phyloP scores from a whole-genome alignment of 2,113 vertebrate species.

The Burhinus bistriatus region DNA sequence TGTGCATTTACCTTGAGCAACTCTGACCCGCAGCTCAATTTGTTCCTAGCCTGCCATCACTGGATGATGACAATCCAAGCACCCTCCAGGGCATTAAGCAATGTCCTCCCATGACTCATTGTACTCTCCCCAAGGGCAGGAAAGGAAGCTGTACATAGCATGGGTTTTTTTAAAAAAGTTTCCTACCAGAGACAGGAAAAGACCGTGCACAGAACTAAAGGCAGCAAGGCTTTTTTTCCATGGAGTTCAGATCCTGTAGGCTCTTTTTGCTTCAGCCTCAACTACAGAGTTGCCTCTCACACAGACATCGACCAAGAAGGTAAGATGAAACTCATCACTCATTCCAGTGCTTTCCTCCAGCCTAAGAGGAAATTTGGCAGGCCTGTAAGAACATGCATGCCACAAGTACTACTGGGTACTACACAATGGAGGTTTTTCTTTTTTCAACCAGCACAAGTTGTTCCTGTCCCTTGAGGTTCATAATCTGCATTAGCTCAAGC shows the following conservation, averaged over 20 bases:
- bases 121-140: not conserved
- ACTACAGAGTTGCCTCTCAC: not conserved
- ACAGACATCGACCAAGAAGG: not conserved
- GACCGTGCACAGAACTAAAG: not conserved
- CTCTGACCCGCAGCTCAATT: not conserved
- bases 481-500: not conserved
- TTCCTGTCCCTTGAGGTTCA: not conserved
- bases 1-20: not conserved
- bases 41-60: not conserved
- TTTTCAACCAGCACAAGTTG: not conserved
- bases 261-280: not conserved
- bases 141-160: not conserved
- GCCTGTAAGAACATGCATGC: not conserved
- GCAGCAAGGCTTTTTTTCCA: not conserved
- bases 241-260: not conserved
- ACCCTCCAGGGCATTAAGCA: not conserved
- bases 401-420: not conserved
- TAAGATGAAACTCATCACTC: not conserved
- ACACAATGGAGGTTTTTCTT: not conserved
- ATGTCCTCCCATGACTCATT: not conserved
- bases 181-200: not conserved
- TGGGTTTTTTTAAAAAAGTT: not conserved
- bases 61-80: not conserved
- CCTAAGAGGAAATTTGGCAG: not conserved
- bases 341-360: not conserved